Conservation (phyloP, 2,888 invertebrate species). For the Cremastinae sp. region DNA sequence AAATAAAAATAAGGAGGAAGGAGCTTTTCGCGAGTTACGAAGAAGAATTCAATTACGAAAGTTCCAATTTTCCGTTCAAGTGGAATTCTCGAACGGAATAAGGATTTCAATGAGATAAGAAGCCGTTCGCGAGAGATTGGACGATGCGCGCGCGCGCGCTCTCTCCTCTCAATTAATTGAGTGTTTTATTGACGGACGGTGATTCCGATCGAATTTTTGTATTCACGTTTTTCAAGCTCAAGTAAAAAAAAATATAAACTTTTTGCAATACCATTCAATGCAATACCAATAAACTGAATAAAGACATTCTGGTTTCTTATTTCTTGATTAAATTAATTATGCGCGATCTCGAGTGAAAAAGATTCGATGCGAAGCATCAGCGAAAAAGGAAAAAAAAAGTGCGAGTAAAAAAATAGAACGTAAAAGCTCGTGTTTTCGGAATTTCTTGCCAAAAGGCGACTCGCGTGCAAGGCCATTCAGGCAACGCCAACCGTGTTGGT, state of each 20-base stretch:
- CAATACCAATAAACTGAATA: no score
- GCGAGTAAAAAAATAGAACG: background rate
- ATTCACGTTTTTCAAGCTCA: constrained; percentile 4
- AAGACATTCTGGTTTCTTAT: no score
- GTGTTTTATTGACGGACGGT: background rate
- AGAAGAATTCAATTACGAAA: background rate
- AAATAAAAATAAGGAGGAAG: constrained; percentile 5
- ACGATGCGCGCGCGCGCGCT: background rate
- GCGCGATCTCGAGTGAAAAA: no score
- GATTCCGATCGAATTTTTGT: constrained; percentile 4
- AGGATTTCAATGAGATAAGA: constrained; percentile 35
- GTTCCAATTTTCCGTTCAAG: constrained; percentile 4
- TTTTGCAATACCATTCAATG: no score
- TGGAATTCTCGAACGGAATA: constrained; percentile 14
- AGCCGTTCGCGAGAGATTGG: constrained; percentile 24
- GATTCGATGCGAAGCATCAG: background rate
- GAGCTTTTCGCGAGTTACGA: background rate
- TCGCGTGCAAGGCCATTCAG: constrained; percentile 49
- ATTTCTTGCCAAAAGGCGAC: constrained; percentile 23
- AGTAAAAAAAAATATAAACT: background rate
- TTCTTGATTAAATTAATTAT: no score
- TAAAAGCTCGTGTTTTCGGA: background rate
- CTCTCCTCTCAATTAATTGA: constrained; percentile 28
- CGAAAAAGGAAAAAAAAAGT: constrained; percentile 1
- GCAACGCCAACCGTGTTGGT: constrained; percentile 47